A percentile compares a stretch with the other conserved stretches of the same genome.
Evolutionary conservation across 2,888 invertebrate genomes (phyloP).

Genomic region (Alloplasta piceator): DNA sequence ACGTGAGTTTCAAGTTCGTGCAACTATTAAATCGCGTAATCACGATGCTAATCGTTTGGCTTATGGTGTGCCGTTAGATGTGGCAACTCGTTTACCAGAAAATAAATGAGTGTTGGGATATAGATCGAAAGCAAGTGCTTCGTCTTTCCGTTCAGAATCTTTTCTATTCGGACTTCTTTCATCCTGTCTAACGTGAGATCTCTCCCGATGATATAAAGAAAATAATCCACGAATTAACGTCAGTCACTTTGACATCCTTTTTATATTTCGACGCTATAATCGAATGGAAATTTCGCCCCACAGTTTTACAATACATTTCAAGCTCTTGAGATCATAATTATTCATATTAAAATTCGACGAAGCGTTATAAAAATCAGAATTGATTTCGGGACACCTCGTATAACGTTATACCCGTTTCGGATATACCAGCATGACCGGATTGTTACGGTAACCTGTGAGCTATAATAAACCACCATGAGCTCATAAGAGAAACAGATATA

Average conservation of each 20-base stretch:
- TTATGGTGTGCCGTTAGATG: constrained; percentile 63
- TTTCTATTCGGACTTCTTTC: not conserved
- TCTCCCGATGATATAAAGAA: not conserved
- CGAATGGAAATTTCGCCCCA: constrained; percentile 38
- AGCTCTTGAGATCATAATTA: not conserved
- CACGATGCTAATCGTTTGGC: constrained; percentile 60
- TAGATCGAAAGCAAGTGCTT: constrained; percentile 5
- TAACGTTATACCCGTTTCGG: constrained; percentile 58
- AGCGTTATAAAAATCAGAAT: not conserved
- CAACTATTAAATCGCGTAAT: constrained; percentile 56
- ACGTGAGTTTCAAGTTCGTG: constrained; percentile 50
- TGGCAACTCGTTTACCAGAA: constrained; percentile 53
- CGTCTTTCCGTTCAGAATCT: constrained; percentile 3
- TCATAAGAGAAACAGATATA: constrained; percentile 16
- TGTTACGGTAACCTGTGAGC: constrained; percentile 64
- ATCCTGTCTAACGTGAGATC: not conserved
- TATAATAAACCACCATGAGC: constrained; percentile 24
- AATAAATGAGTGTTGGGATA: constrained; percentile 20
- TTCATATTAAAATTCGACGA: not conserved
- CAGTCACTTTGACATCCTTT: constrained; percentile 20
- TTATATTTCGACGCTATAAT: constrained; percentile 37
- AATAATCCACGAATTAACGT: not conserved
- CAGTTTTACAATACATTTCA: too few species aligned
- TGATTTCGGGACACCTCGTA: constrained; percentile 58
- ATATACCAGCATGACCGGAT: constrained; percentile 62